Evolutionary conservation across 2,797 vertebrate species (phyloP), one percentile per base, ranked within the genome.

Genomic region (Eptatretus atami): DNA sequence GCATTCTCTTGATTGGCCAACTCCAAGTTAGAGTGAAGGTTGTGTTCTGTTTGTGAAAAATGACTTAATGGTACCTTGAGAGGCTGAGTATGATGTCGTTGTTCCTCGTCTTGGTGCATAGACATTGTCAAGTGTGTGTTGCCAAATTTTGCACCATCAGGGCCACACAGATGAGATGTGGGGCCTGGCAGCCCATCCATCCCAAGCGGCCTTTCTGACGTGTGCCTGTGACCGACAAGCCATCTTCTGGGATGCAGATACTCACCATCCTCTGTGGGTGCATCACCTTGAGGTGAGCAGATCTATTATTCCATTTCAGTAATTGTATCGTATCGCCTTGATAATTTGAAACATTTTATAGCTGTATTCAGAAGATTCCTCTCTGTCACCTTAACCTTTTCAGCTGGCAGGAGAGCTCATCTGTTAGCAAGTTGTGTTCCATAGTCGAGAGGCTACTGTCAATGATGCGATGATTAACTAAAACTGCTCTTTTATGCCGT

Each of bases 101-200:
- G 65, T 68, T 11, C 31, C 6, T 52, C 11, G 64, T 66, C 60
- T 11, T 13, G 64, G 11, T 19, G 60, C 66, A 6, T 63, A 44
- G 3, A 19, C 25, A 25, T 2, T 14, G 24, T 52, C 31, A 52
- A 55, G 53, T 52, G 31, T 25, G 13, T 12, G n/a, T n/a, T 61
- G 57, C n/a, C 57, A n/a, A 61, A n/a, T 24, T 9, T 24, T 61
- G 57, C 57, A n/a, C 70, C 66, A 57, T 52, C 71, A 98, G 92
- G 84, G 87, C 67, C 92, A 98, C 71, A 93, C 81, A 0, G 92
- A 98, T 68, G 92, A 98, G 71, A 72, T 96, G 11, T 98, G 92
- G 92, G 92, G 92, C 65, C 77, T 98, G 70, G 80, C 86, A 19
- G 72, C 80, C 19, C 86, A 98, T 66, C 83, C 86, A 55, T 77